Evolutionary conservation across 2,113 vertebrate species (phyloP).

Genomic region (Mobula hypostoma): DNA sequence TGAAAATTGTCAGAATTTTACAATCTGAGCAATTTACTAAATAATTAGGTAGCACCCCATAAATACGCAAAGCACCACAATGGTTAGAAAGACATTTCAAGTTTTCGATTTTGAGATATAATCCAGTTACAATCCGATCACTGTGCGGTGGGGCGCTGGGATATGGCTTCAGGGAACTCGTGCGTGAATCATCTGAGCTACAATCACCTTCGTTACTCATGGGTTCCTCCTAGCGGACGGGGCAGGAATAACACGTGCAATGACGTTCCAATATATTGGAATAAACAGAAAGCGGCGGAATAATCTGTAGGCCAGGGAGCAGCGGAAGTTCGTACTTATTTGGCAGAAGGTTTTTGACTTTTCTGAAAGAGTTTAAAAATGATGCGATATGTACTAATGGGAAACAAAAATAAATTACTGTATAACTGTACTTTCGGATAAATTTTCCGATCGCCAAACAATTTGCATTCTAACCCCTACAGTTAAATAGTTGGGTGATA

Average conservation of each 20-base stretch:
- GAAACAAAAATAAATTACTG: background rate
- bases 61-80: background rate
- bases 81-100: background rate
- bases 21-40: background rate
- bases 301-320: no score
- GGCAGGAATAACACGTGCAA: background rate
- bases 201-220: background rate
- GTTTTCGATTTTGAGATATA: background rate
- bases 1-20: background rate
- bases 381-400: background rate
- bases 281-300: no score
- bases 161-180: background rate
- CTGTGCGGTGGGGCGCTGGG: background rate
- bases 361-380: background rate
- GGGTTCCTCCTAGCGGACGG: conserved; percentile 6
- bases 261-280: no score
- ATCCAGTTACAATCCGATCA: background rate
- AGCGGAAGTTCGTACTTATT: no score
- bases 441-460: background rate
- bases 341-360: background rate
- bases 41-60: background rate
- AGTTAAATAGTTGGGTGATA: background rate
- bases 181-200: background rate
- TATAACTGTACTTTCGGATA: background rate
- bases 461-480: background rate